These are phyloP conservation scores for Molanna angustata DNA, from an alignment of 2,888 invertebrate species.

Conservation along the genomic window DNA sequence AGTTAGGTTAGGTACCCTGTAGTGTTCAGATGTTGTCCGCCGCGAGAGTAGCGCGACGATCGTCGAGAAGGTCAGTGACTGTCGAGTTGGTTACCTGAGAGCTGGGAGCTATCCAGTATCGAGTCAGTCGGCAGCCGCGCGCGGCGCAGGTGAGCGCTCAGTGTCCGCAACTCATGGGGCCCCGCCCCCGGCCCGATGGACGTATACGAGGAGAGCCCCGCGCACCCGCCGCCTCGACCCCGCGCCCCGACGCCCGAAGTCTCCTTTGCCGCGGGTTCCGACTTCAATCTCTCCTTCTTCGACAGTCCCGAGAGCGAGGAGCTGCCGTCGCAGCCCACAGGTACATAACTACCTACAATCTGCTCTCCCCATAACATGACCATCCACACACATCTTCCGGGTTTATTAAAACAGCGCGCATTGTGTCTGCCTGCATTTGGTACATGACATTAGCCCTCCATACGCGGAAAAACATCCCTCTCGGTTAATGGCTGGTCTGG, in stretches of 20 bases:
- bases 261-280: conserved; percentile 70
- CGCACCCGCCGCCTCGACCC: conserved; percentile 60
- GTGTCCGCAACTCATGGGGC: conserved; percentile 33
- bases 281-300: conserved; percentile 80
- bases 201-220: conserved; percentile 37
- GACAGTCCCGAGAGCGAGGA: conserved; percentile 59
- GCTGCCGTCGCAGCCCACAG: conserved; percentile 36
- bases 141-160: conserved; percentile 39
- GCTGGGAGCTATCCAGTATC: conserved; percentile 7
- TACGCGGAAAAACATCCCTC: too few species aligned
- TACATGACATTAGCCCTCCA: too few species aligned
- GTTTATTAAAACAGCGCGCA: too few species aligned
- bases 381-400: too few species aligned
- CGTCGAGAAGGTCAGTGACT: conserved; percentile 37
- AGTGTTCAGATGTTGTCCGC: too few species aligned
- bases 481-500: too few species aligned
- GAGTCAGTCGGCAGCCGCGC: conserved; percentile 40
- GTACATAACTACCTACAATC: too few species aligned
- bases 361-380: too few species aligned
- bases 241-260: conserved; percentile 63
- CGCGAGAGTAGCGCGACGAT: conserved; percentile 41
- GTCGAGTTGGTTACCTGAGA: too few species aligned
- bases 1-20: too few species aligned
- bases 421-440: too few species aligned
- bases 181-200: conserved; percentile 34